phyloP scores from a whole-genome alignment of 1,140 invertebrate genomes.

The Cephus cinctus region DNA sequence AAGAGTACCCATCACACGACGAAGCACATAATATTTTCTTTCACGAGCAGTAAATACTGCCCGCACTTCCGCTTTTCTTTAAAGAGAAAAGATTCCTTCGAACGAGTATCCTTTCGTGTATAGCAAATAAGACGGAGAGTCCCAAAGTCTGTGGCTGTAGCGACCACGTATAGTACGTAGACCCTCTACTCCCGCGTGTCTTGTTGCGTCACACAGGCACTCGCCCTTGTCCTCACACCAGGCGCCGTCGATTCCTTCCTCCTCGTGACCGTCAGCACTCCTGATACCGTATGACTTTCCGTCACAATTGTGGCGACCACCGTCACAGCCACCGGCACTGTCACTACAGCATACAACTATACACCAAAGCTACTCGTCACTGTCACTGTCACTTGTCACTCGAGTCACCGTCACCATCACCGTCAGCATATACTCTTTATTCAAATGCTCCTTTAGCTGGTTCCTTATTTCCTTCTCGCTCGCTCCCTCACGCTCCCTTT shows the following conservation, averaged over 20 bases:
- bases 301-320: too few relatives aligned
- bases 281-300: not conserved
- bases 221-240: conserved; percentile 3
- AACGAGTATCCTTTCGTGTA: not conserved
- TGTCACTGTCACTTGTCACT: too few relatives aligned
- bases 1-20: conserved; percentile 27
- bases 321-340: too few relatives aligned
- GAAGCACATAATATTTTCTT: conserved; percentile 14
- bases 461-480: too few relatives aligned
- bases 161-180: too few relatives aligned
- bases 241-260: not conserved
- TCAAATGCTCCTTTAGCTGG: too few relatives aligned
- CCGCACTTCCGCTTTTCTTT: not conserved
- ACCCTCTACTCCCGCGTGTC: conserved; percentile 5
- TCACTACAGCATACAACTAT: too few relatives aligned
- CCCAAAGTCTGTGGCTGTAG: not conserved
- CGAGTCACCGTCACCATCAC: too few relatives aligned
- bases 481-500: conserved; percentile 14
- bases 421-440: too few relatives aligned
- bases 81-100: not conserved
- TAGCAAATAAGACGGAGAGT: conserved; percentile 3
- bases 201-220: conserved; percentile 16
- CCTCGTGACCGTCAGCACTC: not conserved
- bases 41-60: not conserved
- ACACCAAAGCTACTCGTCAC: too few relatives aligned